A percentile compares a stretch with the other conserved stretches of the same genome.
phyloP scores from a whole-genome alignment of 2,888 invertebrate species.

The Sericinus montela region DNA sequence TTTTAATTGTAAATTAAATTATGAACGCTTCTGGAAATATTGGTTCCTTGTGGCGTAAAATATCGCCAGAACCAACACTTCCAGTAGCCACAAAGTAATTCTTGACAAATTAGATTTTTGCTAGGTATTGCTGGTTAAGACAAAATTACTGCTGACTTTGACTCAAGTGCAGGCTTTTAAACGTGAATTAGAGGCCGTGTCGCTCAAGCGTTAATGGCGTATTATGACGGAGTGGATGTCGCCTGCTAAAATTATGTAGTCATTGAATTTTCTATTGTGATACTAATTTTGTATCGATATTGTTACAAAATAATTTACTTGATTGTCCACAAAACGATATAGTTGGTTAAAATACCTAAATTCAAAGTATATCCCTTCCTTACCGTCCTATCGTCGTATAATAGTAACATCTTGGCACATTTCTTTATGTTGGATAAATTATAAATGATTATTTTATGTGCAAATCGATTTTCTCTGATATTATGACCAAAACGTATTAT shows the following conservation, averaged over 20 bases:
- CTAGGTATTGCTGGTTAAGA: slow-evolving; percentile 70
- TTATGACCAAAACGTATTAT: no score
- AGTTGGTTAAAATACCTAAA: no score
- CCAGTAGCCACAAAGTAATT: slow-evolving; percentile 52
- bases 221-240: slow-evolving; percentile 71
- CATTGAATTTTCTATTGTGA: slow-evolving; percentile 41
- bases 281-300: slow-evolving; percentile 3
- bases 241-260: slow-evolving; percentile 61
- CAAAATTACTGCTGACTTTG: slow-evolving; percentile 75
- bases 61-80: slow-evolving; percentile 32
- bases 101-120: slow-evolving; percentile 78
- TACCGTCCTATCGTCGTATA: no score
- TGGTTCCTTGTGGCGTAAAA: slow-evolving; percentile 6
- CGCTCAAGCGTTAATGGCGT: slow-evolving; percentile 71
- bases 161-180: slow-evolving; percentile 78
- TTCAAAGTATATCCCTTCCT: no score
- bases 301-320: not conserved
- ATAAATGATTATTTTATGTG: no score
- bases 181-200: slow-evolving; percentile 70
- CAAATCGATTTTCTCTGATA: no score
- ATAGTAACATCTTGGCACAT: no score
- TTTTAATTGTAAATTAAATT: slow-evolving; percentile 3
- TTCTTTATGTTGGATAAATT: no score
- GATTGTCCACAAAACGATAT: no score
- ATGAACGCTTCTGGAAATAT: slow-evolving; percentile 2